Base-by-base conservation (phyloP, 2,797 vertebrate genomes). In the Atherinosoma microstoma region DNA sequence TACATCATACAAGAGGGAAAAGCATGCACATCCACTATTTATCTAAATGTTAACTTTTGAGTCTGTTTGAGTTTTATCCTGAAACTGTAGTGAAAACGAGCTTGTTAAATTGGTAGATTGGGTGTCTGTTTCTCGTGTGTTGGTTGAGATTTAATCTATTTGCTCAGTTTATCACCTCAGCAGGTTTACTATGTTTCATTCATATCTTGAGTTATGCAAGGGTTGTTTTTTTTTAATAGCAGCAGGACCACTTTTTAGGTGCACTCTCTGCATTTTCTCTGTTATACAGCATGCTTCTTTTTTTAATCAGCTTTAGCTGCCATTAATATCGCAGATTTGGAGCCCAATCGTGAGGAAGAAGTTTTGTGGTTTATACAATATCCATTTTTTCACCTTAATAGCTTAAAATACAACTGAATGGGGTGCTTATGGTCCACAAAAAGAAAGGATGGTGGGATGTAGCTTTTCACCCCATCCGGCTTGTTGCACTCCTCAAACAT, bases 341-440 rank as follows among this genome's bases (percentile, higher is more conserved):
- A 53, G 49, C 9, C 49, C 49, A 54, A 29, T 54, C 51, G 29
- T 27, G 13, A 24, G 2, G 29, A 66, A 10, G 8, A 36, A 6
- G 22, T 15, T 63, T 20, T n/a, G 20, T 22, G 42, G 34, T 68
- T 73, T 22, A 13, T 16, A 0, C 6, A 40, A 18, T n/a, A 42
- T n/a, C 27, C 18, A 18, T 16, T 29, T 62, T 65, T 75, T 70
- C 6, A 60, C 62, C 47, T 68, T 16, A 70, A 74, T 59, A 22
- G 40, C 24, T 42, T 54, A 34, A 56, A 78, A 59, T 40, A 40
- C n/a, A 60, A 6, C 34, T 57, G 9, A 61, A 0, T 34, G n/a
- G 29, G 18, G 29, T 15, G 10, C 29, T 65, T 58, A 54, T 57
- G 20, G 0, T 27, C 15, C 7, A 27, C 57, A 58, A 35, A 27